phyloP scores from a whole-genome alignment of 2,797 vertebrate species.

The Meda fulgida region DNA sequence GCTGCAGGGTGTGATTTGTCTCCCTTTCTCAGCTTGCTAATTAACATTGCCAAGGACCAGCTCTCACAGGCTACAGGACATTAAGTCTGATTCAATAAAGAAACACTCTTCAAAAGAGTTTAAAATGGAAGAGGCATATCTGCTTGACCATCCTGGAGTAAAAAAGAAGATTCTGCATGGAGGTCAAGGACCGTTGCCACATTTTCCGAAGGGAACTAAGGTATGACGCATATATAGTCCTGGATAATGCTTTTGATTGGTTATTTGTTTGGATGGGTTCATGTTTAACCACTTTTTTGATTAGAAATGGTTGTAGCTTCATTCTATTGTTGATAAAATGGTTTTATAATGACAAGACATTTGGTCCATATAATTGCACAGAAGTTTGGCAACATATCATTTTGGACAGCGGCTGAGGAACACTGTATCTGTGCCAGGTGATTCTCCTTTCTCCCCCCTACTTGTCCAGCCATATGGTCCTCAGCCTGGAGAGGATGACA shows the following conservation, averaged over 20 bases:
- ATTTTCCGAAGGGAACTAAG: slow-evolving; percentile 86
- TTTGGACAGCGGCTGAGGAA: slow-evolving; percentile 26
- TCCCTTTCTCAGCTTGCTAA: slow-evolving; percentile 66
- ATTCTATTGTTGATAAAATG: slow-evolving; percentile 12
- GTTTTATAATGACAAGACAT: slow-evolving; percentile 23
- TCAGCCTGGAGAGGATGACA: slow-evolving; percentile 68
- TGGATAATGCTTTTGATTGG: background rate
- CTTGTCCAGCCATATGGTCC: slow-evolving; percentile 74
- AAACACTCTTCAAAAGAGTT: slow-evolving; percentile 27
- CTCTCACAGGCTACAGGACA: slow-evolving; percentile 16
- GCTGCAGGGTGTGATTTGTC: slow-evolving; percentile 43
- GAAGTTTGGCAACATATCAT: slow-evolving; percentile 4
- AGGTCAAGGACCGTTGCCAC: slow-evolving; percentile 80
- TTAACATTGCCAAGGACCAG: slow-evolving; percentile 64
- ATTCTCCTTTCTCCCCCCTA: slow-evolving; percentile 54
- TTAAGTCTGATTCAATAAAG: slow-evolving; percentile 41
- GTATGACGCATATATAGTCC: slow-evolving; percentile 65
- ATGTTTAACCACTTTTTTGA: slow-evolving; percentile 19
- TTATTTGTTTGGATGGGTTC: background rate
- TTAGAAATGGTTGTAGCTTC: slow-evolving; percentile 9
- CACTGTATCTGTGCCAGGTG: slow-evolving; percentile 54
- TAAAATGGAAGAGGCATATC: slow-evolving; percentile 83
- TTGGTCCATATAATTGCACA: slow-evolving; percentile 27
- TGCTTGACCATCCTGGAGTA: slow-evolving; percentile 83
- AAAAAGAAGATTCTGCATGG: slow-evolving; percentile 88